Conservation (phyloP, 2,888 invertebrate species). For the Lepetodrilus schrolli region DNA sequence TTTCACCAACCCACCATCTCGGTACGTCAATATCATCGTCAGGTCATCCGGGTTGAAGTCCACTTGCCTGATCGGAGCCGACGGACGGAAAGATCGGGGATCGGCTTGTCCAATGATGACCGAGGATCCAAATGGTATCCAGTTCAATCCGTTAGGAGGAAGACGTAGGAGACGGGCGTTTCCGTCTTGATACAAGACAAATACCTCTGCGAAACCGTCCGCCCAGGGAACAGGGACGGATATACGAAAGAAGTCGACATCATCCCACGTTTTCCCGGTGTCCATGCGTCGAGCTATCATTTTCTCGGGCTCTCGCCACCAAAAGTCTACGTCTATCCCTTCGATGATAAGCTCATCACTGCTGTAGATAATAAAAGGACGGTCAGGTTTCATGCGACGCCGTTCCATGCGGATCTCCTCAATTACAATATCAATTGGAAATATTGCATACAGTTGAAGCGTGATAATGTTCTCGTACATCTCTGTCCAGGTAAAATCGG, state of each 20-base stretch:
- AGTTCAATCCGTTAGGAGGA: slow-evolving; percentile 56
- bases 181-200: slow-evolving; percentile 61
- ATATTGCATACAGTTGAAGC: slow-evolving; percentile 37
- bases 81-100: slow-evolving; percentile 41
- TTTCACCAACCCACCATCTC: slow-evolving; percentile 38
- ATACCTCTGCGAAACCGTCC: slow-evolving; percentile 49
- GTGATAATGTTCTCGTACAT: slow-evolving; percentile 42
- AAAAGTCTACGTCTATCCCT: slow-evolving; percentile 53
- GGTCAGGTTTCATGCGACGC: slow-evolving; percentile 42
- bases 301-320: slow-evolving; percentile 54
- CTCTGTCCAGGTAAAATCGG: slow-evolving; percentile 52
- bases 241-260: slow-evolving; percentile 49
- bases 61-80: slow-evolving; percentile 47
- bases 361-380: slow-evolving; percentile 36
- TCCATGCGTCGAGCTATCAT: slow-evolving; percentile 48
- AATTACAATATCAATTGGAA: slow-evolving; percentile 28
- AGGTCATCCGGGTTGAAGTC: slow-evolving; percentile 44
- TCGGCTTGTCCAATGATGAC: slow-evolving; percentile 53
- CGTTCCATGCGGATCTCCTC: slow-evolving; percentile 45
- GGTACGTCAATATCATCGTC: slow-evolving; percentile 42
- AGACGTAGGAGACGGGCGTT: slow-evolving; percentile 51
- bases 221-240: slow-evolving; percentile 52
- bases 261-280: slow-evolving; percentile 30
- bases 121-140: slow-evolving; percentile 63
- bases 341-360: slow-evolving; percentile 47